Conservation (phyloP, 2,888 invertebrate species). For the Smittia aterrima region DNA sequence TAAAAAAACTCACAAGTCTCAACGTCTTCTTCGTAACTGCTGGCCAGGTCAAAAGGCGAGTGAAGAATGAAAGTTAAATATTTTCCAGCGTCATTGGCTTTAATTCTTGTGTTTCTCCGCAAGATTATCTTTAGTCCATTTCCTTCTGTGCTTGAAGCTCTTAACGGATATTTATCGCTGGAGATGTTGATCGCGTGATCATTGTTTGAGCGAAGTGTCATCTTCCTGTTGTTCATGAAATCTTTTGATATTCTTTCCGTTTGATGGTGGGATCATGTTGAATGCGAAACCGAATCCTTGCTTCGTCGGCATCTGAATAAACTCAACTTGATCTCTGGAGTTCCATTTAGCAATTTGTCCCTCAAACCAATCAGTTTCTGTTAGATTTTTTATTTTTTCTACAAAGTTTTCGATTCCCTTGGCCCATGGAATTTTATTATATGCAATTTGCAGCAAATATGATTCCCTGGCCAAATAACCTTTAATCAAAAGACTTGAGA, state of each 20-base stretch:
- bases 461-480: no score
- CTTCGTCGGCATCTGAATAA: not conserved
- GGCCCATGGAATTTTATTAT: no score
- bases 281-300: not conserved
- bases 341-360: not conserved
- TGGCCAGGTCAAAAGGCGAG: slow-evolving; percentile 9
- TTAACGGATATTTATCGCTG: not conserved
- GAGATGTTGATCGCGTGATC: not conserved
- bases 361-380: not conserved
- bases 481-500: no score
- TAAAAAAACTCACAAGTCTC: not conserved
- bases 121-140: not conserved
- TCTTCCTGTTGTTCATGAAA: not conserved
- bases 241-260: not conserved
- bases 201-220: not conserved
- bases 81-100: not conserved
- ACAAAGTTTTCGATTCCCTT: not conserved
- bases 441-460: no score
- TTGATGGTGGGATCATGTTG: not conserved
- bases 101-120: not conserved
- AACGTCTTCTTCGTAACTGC: not conserved
- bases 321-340: not conserved
- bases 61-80: not conserved
- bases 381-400: not conserved
- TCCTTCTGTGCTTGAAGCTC: no score